Evolutionary conservation across 2,797 vertebrate genomes (phyloP).

Genomic region (Anniella stebbinsi): DNA sequence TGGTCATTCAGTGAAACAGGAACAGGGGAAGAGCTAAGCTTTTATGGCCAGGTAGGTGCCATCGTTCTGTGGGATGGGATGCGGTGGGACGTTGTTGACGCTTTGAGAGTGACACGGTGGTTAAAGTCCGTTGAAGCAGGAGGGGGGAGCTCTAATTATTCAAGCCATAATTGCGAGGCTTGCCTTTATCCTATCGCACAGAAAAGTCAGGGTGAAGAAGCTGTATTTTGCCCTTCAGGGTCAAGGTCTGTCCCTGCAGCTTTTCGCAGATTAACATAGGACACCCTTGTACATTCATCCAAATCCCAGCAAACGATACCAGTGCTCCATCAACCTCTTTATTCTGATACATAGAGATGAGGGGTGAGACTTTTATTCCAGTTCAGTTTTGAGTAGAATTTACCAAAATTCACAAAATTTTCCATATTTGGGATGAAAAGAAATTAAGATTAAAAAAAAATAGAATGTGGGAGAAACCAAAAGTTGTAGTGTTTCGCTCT

Average conservation of each 20-base stretch:
- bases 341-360: too few species aligned
- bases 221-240: neutral
- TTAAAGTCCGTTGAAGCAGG: slow-evolving; percentile 21
- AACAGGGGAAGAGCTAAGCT: neutral
- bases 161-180: neutral
- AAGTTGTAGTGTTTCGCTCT: too few species aligned
- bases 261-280: neutral
- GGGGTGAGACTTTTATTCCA: too few species aligned
- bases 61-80: neutral
- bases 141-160: slow-evolving; percentile 31
- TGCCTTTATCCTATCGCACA: neutral
- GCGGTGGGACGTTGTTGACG: too few species aligned
- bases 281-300: neutral
- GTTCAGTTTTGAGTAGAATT: too few species aligned
- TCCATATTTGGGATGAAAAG: too few species aligned
- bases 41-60: neutral
- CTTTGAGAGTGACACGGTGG: neutral
- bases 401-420: too few species aligned
- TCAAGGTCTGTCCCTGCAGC: neutral
- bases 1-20: slow-evolving; percentile 1
- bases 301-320: neutral
- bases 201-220: neutral
- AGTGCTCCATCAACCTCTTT: too few species aligned
- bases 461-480: too few species aligned
- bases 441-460: too few species aligned